Percentiles rank a stretch among this genome's conserved stretches.
Conservation (phyloP, 2,888 invertebrate species). For the Ennomos fuscantarius region DNA sequence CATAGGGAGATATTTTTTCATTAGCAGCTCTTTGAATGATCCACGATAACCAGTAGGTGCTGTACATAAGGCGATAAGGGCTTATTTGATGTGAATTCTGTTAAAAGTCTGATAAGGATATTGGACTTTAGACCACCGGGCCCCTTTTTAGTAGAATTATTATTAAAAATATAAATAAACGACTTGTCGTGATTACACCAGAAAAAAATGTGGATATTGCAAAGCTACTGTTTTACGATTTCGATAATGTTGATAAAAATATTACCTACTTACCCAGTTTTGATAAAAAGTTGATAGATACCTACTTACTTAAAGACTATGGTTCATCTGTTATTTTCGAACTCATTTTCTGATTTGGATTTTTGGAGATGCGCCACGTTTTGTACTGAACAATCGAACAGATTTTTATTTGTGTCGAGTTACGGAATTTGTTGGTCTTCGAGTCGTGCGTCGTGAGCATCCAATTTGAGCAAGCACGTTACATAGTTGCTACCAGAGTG, state of each 20-base stretch:
- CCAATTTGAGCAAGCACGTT: constrained; percentile 52
- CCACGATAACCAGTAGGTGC: constrained; percentile 30
- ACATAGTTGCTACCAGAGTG: constrained; percentile 24
- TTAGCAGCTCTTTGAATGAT: constrained; percentile 41
- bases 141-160: constrained; percentile 4
- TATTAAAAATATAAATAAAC: constrained; percentile 1
- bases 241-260: too few species aligned
- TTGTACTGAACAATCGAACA: constrained; percentile 25
- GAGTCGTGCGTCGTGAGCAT: constrained; percentile 53
- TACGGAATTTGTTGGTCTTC: constrained; percentile 48
- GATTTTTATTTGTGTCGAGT: constrained; percentile 45
- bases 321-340: constrained; percentile 7
- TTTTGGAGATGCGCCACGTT: constrained; percentile 15
- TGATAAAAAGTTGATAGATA: not conserved
- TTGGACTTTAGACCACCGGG: constrained; percentile 20
- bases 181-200: not conserved
- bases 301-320: not conserved
- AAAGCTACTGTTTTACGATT: too few species aligned
- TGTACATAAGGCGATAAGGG: constrained; percentile 40
- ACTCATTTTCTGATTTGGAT: constrained; percentile 20
- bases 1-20: constrained; percentile 23
- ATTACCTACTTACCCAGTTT: not conserved
- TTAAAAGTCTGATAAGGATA: constrained; percentile 29
- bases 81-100: constrained; percentile 56
- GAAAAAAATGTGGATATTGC: not conserved